These are phyloP conservation scores for Origma solitaria DNA, from an alignment of 2,113 vertebrate species.

Conservation along the genomic window DNA sequence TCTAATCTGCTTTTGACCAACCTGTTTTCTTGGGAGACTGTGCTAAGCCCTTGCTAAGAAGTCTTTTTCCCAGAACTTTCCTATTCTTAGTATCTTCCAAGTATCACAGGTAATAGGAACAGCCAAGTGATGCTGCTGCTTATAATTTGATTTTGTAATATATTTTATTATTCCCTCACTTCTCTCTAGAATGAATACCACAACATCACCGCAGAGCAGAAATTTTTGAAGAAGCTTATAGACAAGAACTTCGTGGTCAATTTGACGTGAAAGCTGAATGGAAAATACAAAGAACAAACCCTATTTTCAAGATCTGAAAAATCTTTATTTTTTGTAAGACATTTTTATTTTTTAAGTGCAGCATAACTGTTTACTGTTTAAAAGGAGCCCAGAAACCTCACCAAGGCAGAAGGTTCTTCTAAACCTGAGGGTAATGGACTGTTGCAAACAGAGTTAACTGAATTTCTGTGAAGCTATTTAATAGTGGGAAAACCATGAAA, in stretches of 20 bases:
- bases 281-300: neutral
- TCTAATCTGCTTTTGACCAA: neutral
- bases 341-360: conserved; percentile 69
- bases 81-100: neutral
- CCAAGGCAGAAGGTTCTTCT: neutral
- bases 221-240: conserved; percentile 76
- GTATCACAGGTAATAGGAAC: neutral
- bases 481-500: conserved; percentile 54
- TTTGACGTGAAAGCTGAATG: conserved; percentile 69
- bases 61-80: neutral
- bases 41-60: neutral
- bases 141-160: neutral
- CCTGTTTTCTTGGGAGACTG: neutral
- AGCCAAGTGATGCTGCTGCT: neutral
- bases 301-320: conserved; percentile 46
- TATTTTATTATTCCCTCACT: neutral
- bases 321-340: conserved; percentile 70
- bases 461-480: conserved; percentile 68
- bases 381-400: conserved; percentile 22
- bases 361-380: conserved; percentile 22
- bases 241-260: conserved; percentile 74
- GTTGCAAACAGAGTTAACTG: conserved; percentile 27
- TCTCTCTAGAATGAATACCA: conserved; percentile 76
- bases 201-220: conserved; percentile 76
- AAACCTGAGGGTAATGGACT: neutral